These are phyloP conservation scores for Phrixothrix hirtus DNA, from an alignment of 2,888 invertebrate species.

Conservation along the genomic window DNA sequence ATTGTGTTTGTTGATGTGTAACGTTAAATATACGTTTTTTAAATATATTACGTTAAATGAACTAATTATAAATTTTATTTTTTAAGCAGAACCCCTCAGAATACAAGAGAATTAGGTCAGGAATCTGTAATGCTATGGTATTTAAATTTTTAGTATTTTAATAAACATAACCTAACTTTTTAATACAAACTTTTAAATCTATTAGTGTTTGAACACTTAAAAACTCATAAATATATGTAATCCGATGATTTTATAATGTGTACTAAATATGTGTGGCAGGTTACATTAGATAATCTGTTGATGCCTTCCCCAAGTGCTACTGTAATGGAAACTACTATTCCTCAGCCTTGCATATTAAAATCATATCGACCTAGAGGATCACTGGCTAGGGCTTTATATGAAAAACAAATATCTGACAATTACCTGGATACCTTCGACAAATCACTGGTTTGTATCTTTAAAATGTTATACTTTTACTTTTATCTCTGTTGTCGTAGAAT, in stretches of 20 bases:
- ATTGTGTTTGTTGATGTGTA: not conserved
- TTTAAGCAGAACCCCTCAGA: too few species aligned
- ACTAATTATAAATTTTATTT: too few species aligned
- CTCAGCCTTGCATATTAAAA: conserved; percentile 23
- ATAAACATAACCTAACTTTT: not conserved
- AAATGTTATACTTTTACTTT: too few species aligned
- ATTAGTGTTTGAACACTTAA: not conserved
- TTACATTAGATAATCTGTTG: not conserved
- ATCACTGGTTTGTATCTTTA: conserved; percentile 67
- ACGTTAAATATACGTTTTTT: not conserved
- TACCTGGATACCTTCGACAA: conserved; percentile 70
- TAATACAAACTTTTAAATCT: not conserved
- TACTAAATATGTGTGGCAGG: conserved; percentile 2
- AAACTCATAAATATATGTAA: not conserved
- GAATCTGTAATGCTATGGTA: too few species aligned
- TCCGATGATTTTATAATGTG: conserved; percentile 3
- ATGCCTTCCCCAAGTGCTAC: not conserved
- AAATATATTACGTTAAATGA: not conserved
- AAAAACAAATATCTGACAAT: conserved; percentile 72
- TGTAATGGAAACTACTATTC: not conserved
- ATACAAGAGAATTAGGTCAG: too few species aligned
- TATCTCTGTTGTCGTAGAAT: too few species aligned
- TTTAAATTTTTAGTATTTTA: not conserved
- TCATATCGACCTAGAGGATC: conserved; percentile 71
- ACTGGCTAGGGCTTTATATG: conserved; percentile 71